Base-by-base conservation (phyloP, 2,113 vertebrate species). In the Phaethon lepturus region DNA sequence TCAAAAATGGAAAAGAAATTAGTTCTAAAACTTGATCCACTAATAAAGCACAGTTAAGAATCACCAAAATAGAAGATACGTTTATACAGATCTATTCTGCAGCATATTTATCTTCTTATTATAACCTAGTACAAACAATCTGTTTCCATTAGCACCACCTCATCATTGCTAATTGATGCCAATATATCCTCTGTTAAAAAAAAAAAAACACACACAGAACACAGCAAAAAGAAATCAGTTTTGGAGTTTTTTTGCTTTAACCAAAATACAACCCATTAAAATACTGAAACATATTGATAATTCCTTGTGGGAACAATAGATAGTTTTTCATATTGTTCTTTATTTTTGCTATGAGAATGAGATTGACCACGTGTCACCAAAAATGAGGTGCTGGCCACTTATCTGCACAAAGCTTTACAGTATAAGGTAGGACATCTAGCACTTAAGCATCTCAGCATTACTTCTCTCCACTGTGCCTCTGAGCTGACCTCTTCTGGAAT, bases 401-500 rank as follows among this genome's bases (percentile, higher is more conserved):
- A 63, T 10, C 55, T 67, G 7, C 13, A 66, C 28, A 86, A 67
- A 92, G 28, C 16, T 38, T 78, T 71, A 33, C 9, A 77, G 49
- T 35, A 26, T 9, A 69, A 76, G n/a, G 59, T 24, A 76, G 62
- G 56, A 83, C 50, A 86, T 33, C 5, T 26, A 93, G 47, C 19
- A 93, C 11, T 50, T n/a, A 18, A 67, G 33, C 11, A 7, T 67
- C 86, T 76, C 85, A 88, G 50, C 19, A 31, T 67, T 62, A 60
- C 20, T 95, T 89, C 16, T 91, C 47, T 82, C 31, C 38, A 72
- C 16, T 9, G 7, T 64, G 92, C 80, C 92, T 95, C 77, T 90
- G 53, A 95, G 45, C 16, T 91, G 95, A 94, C 76, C 89, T 87
- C 74, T 86, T 89, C 62, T 79, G 84, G 91, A 95, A 97, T 90